Evolutionary conservation across 2,888 invertebrate genomes (phyloP), one percentile per base, ranked within the genome.

Genomic region (Synanthedon formicaeformis): DNA sequence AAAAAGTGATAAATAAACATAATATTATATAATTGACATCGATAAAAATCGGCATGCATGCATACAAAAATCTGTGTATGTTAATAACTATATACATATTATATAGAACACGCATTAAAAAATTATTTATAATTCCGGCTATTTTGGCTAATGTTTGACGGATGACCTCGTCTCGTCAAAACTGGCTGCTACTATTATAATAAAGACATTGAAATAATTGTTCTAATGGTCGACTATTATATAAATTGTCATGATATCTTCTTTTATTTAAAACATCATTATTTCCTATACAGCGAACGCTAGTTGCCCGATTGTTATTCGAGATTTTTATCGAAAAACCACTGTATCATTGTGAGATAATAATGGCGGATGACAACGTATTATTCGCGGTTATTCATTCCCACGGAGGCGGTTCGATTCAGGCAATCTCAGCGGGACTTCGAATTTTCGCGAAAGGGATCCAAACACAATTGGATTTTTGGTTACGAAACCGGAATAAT

Each of bases 401-500:
- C 68, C 71, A 66, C 70, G 62, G 64, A 45, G 51, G 60, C 59
- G 63, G 75, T 74, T 73, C 79, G 78, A 83, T 80, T 82, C 73
- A 73, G 72, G 75, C 83, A 84, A 87, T 86, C 86, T 78, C 86
- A 74, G 81, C 83, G 80, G 85, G 84, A 76, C 73, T 76, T 71
- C 73, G 70, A 75, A 72, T 81, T 80, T 78, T 78, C 77, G 66
- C 77, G 70, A 81, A 82, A 81, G 76, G 82, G 82, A 83, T 83
- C 72, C 65, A 61, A 67, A 65, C 73, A 86, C 87, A 87, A 87
- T 87, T 85, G 87, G 87, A 87, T 85, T 86, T 86, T 84, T 85
- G 86, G 82, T 83, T 82, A 79, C 77, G 72, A 84, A 82, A 81
- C 82, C 82, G 86, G 86, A 87, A 87, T 87, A 87, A 87, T 85